A percentile compares a stretch with the other conserved stretches of the same genome.
Conservation (phyloP, 2,113 vertebrate species). For the Mola mola region DNA sequence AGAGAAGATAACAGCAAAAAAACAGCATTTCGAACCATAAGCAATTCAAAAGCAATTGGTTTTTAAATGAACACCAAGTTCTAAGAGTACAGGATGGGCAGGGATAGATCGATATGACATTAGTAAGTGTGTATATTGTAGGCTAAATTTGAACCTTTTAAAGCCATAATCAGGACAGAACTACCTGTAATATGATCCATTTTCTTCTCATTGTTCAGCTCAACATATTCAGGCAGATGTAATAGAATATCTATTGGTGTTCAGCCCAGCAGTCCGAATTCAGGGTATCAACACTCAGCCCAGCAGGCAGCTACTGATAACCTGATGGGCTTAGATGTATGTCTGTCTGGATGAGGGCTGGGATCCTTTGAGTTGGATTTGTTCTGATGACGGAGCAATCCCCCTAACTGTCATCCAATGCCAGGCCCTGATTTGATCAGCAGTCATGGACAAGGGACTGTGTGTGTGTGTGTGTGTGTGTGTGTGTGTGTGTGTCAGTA, state of each 20-base stretch:
- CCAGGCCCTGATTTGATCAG: conserved; percentile 42
- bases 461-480: conserved; percentile 10
- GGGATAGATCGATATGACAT: too few species aligned
- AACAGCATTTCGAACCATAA: too few species aligned
- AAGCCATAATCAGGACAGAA: not conserved
- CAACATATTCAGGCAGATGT: conserved; percentile 1
- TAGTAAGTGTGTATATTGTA: too few species aligned
- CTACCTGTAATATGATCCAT: not conserved
- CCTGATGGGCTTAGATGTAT: conserved; percentile 52
- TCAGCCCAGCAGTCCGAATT: conserved; percentile 27
- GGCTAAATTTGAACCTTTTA: too few species aligned
- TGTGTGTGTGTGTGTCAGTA: not conserved
- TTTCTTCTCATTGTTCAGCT: conserved; percentile 7
- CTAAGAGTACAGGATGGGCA: too few species aligned
- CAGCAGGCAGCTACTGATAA: conserved; percentile 34
- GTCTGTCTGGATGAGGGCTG: conserved; percentile 43
- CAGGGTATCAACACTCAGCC: conserved; percentile 5
- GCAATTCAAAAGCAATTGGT: too few species aligned
- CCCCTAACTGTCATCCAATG: conserved; percentile 28
- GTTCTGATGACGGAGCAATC: conserved; percentile 48
- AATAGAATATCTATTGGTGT: conserved; percentile 30
- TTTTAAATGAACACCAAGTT: too few species aligned
- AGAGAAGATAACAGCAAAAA: too few species aligned
- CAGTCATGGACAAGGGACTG: conserved; percentile 3
- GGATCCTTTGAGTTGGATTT: conserved; percentile 48